Conservation (phyloP, 2,888 invertebrate species). For the Agrotis exclamationis region DNA sequence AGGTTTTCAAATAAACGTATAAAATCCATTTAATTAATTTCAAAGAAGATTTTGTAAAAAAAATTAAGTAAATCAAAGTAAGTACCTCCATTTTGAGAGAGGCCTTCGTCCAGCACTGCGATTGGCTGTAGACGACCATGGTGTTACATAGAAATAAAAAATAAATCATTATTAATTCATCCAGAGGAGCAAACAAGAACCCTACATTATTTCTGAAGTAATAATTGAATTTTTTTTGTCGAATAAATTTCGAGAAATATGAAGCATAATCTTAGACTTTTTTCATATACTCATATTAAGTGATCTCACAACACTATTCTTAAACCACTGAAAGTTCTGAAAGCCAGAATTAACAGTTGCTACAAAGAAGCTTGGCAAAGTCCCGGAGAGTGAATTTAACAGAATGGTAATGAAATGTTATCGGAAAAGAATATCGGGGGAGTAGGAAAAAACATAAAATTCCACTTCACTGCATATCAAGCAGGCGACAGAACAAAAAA, state of each 20-base stretch:
- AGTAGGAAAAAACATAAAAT: no score
- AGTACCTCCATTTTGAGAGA: conserved; percentile 57
- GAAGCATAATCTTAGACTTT: not conserved
- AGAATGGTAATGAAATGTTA: no score
- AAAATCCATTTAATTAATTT: no score
- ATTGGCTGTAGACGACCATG: conserved; percentile 44
- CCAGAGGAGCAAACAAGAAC: not conserved
- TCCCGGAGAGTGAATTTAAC: no score
- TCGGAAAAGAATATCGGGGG: no score
- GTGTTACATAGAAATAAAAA: conserved; percentile 61
- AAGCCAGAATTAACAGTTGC: no score
- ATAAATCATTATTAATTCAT: conserved; percentile 11
- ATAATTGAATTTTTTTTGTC: not conserved
- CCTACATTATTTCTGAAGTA: not conserved
- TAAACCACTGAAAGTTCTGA: no score
- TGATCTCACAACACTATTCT: not conserved
- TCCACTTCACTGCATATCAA: no score
- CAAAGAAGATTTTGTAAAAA: not conserved
- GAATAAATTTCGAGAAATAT: not conserved
- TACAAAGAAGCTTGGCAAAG: no score
- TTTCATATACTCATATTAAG: no score
- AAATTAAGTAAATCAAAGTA: conserved; percentile 40
- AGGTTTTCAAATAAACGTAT: no score
- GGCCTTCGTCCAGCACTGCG: conserved; percentile 49
- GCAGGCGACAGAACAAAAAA: no score